Evolutionary conservation across 2,797 vertebrate genomes (phyloP).

Genomic region (Anguilla anguilla): DNA sequence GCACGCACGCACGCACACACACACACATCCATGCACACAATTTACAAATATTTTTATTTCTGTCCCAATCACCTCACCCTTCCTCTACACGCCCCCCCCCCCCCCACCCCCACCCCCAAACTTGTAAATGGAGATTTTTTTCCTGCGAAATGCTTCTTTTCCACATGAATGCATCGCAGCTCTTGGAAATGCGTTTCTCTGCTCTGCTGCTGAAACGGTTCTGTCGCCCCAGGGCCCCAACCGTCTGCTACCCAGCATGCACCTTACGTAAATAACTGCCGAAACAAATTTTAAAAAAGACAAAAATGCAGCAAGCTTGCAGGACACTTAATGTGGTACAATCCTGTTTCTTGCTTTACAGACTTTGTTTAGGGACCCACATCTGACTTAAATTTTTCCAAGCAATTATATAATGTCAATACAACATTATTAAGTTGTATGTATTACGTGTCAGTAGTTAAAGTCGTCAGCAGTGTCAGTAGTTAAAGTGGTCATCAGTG

Average conservation of each 20-base stretch:
- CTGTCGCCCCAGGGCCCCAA: background rate
- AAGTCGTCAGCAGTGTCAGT: too few species aligned
- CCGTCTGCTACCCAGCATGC: background rate
- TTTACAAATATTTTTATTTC: too few species aligned
- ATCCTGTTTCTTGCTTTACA: background rate
- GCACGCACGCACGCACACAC: too few species aligned
- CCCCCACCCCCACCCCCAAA: too few species aligned
- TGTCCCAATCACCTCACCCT: too few species aligned
- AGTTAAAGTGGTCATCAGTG: too few species aligned
- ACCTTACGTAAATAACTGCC: background rate
- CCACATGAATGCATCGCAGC: background rate
- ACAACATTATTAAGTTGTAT: too few species aligned
- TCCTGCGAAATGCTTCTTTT: conserved; percentile 9
- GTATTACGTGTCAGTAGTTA: too few species aligned
- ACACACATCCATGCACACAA: too few species aligned
- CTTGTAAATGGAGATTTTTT: background rate
- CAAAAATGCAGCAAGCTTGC: background rate
- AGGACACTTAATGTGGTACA: background rate
- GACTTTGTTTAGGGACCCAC: background rate
- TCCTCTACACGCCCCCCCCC: too few species aligned
- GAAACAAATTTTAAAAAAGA: background rate
- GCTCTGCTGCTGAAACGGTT: background rate
- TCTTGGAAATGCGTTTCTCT: conserved; percentile 11
- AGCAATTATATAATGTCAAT: background rate
- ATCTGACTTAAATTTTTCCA: background rate